A percentile compares a stretch with the other conserved stretches of the same genome.
These are phyloP conservation scores for Corvus cornix DNA, from an alignment of 2,113 vertebrate species.

Conservation along the genomic window DNA sequence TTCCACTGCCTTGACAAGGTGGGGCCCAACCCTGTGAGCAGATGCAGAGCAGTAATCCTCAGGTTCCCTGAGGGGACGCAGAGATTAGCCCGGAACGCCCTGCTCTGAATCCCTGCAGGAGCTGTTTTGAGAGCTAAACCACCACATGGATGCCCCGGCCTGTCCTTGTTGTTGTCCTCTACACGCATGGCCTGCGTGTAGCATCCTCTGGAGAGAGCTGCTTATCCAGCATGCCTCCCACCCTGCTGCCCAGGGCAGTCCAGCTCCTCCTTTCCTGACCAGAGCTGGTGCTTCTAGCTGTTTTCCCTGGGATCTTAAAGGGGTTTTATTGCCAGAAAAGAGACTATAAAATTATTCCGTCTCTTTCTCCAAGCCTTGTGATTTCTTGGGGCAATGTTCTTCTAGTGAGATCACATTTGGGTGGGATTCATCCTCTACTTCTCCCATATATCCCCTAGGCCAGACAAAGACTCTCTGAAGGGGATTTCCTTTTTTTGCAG, in stretches of 20 bases:
- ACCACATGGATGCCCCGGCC: constrained; percentile 1
- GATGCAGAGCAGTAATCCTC: constrained; percentile 59
- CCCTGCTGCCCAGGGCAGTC: neutral
- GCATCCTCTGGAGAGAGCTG: neutral
- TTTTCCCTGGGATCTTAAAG: neutral
- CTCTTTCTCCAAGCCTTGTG: neutral
- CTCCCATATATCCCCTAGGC: neutral
- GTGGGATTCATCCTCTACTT: neutral
- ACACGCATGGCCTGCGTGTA: neutral
- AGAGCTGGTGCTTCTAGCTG: neutral
- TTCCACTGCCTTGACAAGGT: neutral
- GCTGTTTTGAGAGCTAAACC: constrained; percentile 57
- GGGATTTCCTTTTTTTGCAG: neutral
- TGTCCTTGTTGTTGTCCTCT: constrained; percentile 37
- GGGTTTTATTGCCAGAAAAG: neutral
- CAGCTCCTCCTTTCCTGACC: neutral
- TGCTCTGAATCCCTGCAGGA: constrained; percentile 60
- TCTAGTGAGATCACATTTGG: neutral
- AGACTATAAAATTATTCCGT: neutral
- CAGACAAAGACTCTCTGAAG: neutral
- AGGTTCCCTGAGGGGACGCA: constrained; percentile 49
- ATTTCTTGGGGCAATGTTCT: neutral
- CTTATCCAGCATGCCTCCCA: neutral
- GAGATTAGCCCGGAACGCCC: constrained; percentile 58
- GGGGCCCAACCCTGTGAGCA: constrained; percentile 39